Conservation (phyloP, 2,888 invertebrate species). For the Mayetiola destructor region DNA sequence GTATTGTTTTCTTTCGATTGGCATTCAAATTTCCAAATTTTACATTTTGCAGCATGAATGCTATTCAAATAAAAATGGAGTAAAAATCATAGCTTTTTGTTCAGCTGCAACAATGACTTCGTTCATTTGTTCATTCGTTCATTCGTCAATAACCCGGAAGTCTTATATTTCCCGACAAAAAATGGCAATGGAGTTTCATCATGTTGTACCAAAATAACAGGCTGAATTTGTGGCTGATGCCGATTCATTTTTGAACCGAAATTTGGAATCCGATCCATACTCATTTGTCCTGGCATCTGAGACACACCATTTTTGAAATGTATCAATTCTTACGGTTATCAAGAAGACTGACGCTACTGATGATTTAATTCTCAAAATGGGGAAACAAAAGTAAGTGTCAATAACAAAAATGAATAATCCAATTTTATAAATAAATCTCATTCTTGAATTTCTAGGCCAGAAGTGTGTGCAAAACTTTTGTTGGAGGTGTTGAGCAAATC, state of each 20-base stretch:
- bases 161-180: not conserved
- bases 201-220: not conserved
- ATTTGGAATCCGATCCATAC: conserved; percentile 5
- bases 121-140: too few relatives aligned
- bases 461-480: not conserved
- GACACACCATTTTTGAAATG: not conserved
- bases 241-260: not conserved
- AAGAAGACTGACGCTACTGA: not conserved
- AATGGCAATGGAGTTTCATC: not conserved
- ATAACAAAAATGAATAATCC: not conserved
- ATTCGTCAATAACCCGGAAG: not conserved
- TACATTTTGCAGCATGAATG: not conserved
- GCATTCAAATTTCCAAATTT: too few relatives aligned
- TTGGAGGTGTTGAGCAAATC: not conserved
- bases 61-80: not conserved
- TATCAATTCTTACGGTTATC: not conserved
- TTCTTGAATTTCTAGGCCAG: not conserved
- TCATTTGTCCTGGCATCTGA: conserved; percentile 12
- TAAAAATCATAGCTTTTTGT: conserved; percentile 2
- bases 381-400: not conserved
- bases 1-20: not conserved
- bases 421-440: not conserved
- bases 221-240: not conserved
- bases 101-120: not conserved
- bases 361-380: not conserved